Base-by-base conservation (phyloP, 1,140 invertebrate species). In the Notospermus geniculatus region DNA sequence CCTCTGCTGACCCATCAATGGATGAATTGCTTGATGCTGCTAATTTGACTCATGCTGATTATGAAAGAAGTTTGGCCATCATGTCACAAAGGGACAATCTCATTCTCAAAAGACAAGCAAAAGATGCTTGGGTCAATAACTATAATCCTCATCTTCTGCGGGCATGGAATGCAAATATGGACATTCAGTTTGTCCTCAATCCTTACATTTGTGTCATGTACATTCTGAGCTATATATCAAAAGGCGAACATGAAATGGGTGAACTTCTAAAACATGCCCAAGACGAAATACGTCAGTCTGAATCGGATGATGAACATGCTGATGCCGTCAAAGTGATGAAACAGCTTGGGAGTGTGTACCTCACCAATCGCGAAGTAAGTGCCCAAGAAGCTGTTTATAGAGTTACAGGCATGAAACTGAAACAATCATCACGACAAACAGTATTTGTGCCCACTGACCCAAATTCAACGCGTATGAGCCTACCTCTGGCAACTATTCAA, bases 91-190 rank as follows among this genome's bases (percentile, higher is more conserved):
- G n/a, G 25, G 27, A 30, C 29, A 55, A 30, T 1, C 36, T 63
- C 7, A 25, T 59, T 41, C 32, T 54, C 11, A 62, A 60, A 60
- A 29, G 64, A 45, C 19, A 46, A 22, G 15, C 30, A n/a, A 55
- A 30, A 45, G 64, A 66, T 32, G 2, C 32, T 13, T 17, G 65
- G 25, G 56, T 60, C 19, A 59, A 63, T 32, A 32, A 55, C 7
- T 66, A 63, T 45, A 63, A 60, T 45, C 30, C 41, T 19, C 23
- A 41, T 30, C 43, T 63, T 1, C 29, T 50, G 17, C 19, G 25
- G 19, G 54, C 58, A 23, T 64, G 63, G 66, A 32, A 62, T 55
- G 66, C 63, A 41, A 67, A 66, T 28, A 60, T 60, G 54, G 58
- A 63, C 43, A 63, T 66, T 25, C 65, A 66, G 32, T 67, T n/a